Conservation (phyloP, 2,888 invertebrate genomes). For the Andrena trimmerana region DNA sequence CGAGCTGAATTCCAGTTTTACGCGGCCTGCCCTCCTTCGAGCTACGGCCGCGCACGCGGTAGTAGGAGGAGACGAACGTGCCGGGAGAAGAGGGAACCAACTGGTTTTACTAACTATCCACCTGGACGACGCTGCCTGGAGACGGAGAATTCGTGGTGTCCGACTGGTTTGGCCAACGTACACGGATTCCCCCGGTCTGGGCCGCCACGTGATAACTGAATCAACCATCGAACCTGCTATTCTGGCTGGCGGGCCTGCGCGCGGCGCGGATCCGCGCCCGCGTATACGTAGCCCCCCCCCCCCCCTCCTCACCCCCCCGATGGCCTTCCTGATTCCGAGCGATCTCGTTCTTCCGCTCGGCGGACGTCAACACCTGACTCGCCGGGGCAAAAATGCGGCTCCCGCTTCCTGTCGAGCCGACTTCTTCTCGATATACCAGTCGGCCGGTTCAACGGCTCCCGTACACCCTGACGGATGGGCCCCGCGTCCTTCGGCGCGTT, state of each 20-base stretch:
- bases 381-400: conserved; percentile 57
- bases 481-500: conserved; percentile 19
- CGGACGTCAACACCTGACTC: conserved; percentile 44
- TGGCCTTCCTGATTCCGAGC: conserved; percentile 52
- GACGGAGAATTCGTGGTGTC: conserved; percentile 73
- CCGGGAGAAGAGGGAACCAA: conserved; percentile 69
- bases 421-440: conserved; percentile 12
- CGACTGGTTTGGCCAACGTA: conserved; percentile 71
- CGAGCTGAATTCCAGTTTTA: conserved; percentile 80
- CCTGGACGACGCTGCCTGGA: conserved; percentile 60
- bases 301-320: conserved; percentile 15
- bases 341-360: conserved; percentile 61
- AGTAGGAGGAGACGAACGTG: conserved; percentile 72
- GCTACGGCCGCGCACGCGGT: conserved; percentile 36
- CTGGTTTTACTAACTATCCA: conserved; percentile 72
- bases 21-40: conserved; percentile 68
- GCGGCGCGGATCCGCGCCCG: conserved; percentile 32
- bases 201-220: conserved; percentile 65
- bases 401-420: conserved; percentile 45
- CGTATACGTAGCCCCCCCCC: conserved; percentile 3
- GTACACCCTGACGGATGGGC: conserved; percentile 6
- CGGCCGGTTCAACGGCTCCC: conserved; percentile 57
- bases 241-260: conserved; percentile 45
- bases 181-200: conserved; percentile 56
- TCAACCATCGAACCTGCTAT: conserved; percentile 69